phyloP scores from a whole-genome alignment of 2,888 invertebrate species.

The Pristionchus fissidentatus region DNA sequence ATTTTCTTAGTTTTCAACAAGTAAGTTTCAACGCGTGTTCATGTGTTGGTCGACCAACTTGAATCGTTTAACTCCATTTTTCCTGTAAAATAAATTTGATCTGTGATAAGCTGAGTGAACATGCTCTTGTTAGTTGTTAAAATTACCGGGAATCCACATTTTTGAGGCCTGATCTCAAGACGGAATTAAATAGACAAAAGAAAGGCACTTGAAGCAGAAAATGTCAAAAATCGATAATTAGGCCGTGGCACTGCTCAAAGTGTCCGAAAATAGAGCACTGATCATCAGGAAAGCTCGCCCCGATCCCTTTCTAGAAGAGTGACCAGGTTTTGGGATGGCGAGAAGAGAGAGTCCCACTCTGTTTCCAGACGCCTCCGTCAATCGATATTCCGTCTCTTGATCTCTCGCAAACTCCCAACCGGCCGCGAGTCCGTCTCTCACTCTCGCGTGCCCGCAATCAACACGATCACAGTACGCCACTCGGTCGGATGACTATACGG shows the following conservation, averaged over 20 bases:
- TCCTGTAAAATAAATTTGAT: no score
- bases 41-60: neutral
- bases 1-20: conserved; percentile 23
- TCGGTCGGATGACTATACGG: conserved; percentile 40
- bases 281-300: no score
- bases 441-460: neutral
- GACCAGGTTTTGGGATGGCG: neutral
- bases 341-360: neutral
- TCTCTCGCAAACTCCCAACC: neutral
- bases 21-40: neutral
- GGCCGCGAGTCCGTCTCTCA: neutral
- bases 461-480: conserved; percentile 9
- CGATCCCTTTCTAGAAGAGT: neutral
- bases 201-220: no score
- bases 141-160: no score
- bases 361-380: neutral
- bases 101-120: no score
- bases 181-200: neutral
- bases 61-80: no score
- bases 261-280: neutral
- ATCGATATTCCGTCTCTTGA: neutral
- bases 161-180: neutral
- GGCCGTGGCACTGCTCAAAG: neutral
- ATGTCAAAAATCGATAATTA: neutral
- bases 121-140: neutral